Percentiles rank a stretch among this genome's conserved stretches.
phyloP scores from a whole-genome alignment of 2,113 vertebrate genomes.

The Lamprotornis superbus region DNA sequence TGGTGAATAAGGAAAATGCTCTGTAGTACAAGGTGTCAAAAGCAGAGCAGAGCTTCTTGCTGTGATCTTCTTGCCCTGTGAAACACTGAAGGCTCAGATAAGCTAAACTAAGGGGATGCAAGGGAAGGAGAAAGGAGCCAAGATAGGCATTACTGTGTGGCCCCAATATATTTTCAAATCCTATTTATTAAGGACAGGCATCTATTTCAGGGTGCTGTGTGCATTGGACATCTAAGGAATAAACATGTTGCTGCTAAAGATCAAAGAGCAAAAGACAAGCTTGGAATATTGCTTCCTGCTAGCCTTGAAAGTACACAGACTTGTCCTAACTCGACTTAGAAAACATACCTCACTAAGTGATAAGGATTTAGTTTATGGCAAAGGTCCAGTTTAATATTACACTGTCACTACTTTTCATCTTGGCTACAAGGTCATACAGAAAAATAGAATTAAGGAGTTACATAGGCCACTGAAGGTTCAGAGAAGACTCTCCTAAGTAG shows the following conservation, averaged over 20 bases:
- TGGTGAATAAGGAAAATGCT: neutral
- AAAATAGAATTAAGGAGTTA: neutral
- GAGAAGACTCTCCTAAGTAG: neutral
- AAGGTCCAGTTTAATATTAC: neutral
- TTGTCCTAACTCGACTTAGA: neutral
- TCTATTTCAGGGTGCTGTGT: constrained; percentile 15
- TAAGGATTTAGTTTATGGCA: neutral
- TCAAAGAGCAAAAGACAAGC: neutral
- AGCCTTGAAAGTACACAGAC: neutral
- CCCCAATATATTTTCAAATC: constrained; percentile 38
- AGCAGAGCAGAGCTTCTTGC: neutral
- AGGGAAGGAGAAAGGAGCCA: neutral
- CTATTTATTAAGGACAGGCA: constrained; percentile 12
- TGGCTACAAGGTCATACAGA: neutral
- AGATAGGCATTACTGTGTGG: neutral
- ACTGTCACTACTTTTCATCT: neutral
- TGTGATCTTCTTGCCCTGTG: neutral
- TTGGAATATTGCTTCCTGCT: neutral
- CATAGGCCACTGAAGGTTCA: rapidly evolving
- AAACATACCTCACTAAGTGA: neutral
- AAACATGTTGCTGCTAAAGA: neutral
- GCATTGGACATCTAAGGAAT: neutral
- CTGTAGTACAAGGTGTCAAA: neutral
- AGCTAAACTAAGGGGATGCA: neutral
- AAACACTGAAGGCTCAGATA: neutral